Evolutionary conservation across 2,113 vertebrate species (phyloP).

Genomic region (Myanophis thanlyinensis): DNA sequence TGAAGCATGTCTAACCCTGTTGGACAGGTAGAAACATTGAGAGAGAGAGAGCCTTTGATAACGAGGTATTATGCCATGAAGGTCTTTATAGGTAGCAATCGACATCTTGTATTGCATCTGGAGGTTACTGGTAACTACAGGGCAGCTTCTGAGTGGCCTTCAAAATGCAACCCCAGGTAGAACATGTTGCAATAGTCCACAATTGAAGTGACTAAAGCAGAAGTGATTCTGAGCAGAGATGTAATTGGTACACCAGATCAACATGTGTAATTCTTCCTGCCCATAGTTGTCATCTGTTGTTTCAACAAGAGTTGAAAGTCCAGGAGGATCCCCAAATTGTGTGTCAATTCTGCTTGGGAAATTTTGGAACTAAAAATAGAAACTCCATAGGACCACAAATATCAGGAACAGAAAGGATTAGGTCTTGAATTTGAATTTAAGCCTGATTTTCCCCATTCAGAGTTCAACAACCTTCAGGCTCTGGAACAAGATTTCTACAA

Average conservation of each 20-base stretch:
- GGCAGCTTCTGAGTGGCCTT: neutral
- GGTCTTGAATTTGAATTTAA: neutral
- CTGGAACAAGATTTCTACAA: neutral
- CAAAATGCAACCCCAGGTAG: neutral
- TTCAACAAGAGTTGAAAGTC: neutral
- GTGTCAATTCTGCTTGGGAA: neutral
- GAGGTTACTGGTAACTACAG: neutral
- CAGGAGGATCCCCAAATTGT: neutral
- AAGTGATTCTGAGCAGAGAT: neutral
- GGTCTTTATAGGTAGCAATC: neutral
- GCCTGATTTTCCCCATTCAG: neutral
- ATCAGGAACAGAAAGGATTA: neutral
- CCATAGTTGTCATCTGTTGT: neutral
- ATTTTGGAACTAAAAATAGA: neutral
- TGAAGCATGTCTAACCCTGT: neutral
- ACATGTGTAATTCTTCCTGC: neutral
- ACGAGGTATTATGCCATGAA: neutral
- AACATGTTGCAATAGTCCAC: neutral
- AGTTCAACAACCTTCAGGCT: neutral
- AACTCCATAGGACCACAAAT: neutral
- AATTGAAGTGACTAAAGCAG: neutral
- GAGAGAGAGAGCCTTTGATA: neutral
- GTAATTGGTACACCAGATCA: neutral
- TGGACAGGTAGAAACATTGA: neutral
- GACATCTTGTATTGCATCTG: neutral